Base-by-base conservation (phyloP, 2,888 invertebrate species). In the Strigamia maritima region DNA sequence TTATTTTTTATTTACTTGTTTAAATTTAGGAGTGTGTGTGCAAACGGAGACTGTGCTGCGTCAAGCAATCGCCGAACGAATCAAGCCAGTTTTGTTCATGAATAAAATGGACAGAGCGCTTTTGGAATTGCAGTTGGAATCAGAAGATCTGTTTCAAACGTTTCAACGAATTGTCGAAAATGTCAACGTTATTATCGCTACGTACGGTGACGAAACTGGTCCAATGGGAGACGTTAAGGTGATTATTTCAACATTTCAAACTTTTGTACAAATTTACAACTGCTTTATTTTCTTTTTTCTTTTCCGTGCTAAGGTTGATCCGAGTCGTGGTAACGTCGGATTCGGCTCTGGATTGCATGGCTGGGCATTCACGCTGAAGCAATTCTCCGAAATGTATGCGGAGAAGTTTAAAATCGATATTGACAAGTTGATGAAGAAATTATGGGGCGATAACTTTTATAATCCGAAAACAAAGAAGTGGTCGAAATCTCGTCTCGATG, bases 71-170 rank as follows among this genome's bases (percentile, higher is more conserved):
- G 97, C 97, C 81, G 99, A 99, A 89, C 94, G 99, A 86, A 99
- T 99, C 85, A 98, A 98, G 92, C 99, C 99, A 80, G 95, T 99
- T 83, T 90, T 99, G 84, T 99, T 99, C 93, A 98, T 99, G 98
- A 99, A 99, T 94, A 99, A 99, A 89, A 98, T 99, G 98, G 99
- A 99, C 90, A 94, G 99, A 84, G 99, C 99, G 83, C 90, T 99
- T 81, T 90, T 99, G 54, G 99, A 99, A 88, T 89, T 99, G 86
- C 98, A 99, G 86, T 88, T 98, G 84, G 98, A 95, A 81, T 91
- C 94, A 82, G 99, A 99, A 88, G 97, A 97, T 86, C 90, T 99
- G 79, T 99, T 95, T 89, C 99, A 99, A 89, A 97, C 95, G 84
- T 99, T 99, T 92, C 97, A 97, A 88, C 94, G 98, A 90, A 98